phyloP scores from a whole-genome alignment of 2,113 vertebrate genomes.

The Cololabis saira region DNA sequence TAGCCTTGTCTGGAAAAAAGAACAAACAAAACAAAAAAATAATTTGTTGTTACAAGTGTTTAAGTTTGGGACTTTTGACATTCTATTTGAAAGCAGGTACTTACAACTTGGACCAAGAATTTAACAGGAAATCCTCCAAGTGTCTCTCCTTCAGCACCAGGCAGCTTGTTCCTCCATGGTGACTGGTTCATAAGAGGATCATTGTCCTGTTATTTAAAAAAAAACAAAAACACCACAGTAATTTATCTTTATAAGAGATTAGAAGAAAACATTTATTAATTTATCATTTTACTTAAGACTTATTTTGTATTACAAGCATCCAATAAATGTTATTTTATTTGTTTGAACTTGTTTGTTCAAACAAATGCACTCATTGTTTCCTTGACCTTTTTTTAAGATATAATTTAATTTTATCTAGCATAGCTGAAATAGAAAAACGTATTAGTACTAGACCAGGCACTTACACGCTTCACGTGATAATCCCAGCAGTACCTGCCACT shows the following conservation, averaged over 20 bases:
- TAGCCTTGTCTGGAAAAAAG: conserved; percentile 87
- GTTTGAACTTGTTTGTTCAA: too few species aligned
- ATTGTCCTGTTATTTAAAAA: conserved; percentile 82
- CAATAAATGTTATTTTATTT: too few species aligned
- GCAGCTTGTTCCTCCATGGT: conserved; percentile 92
- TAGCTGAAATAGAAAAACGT: too few species aligned
- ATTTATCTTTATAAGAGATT: not conserved
- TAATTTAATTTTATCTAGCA: too few species aligned
- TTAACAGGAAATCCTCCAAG: conserved; percentile 98
- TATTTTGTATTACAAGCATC: too few species aligned
- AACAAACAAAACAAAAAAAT: conserved; percentile 28
- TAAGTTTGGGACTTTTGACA: not conserved
- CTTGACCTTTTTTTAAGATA: too few species aligned
- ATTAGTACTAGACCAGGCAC: too few species aligned
- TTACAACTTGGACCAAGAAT: conserved; percentile 98
- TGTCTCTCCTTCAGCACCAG: conserved; percentile 91
- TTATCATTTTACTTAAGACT: not conserved
- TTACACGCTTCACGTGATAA: too few species aligned
- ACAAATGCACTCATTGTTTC: too few species aligned
- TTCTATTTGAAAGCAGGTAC: conserved; percentile 45
- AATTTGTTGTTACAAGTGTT: not conserved
- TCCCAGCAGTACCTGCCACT: too few species aligned
- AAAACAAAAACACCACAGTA: not conserved
- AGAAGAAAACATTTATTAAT: not conserved
- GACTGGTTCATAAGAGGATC: conserved; percentile 94